Evolutionary conservation across 2,797 vertebrate species (phyloP).

Genomic region (Cottoperca gobio): DNA sequence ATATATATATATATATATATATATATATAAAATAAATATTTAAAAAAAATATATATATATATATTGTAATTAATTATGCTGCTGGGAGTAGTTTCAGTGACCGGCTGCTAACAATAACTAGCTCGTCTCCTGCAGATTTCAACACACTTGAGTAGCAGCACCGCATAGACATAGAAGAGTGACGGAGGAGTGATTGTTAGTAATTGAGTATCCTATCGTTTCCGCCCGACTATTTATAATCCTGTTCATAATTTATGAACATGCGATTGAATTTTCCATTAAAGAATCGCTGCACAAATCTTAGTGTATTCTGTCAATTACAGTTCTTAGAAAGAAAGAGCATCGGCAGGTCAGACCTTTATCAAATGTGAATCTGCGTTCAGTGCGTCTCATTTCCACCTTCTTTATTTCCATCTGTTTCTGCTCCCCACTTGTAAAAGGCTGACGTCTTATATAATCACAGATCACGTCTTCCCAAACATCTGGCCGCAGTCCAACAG

Average conservation of each 20-base stretch:
- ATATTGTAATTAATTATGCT: too few relatives aligned
- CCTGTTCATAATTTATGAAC: neutral
- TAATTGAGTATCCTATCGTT: too few relatives aligned
- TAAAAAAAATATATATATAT: too few relatives aligned
- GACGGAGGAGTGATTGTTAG: neutral
- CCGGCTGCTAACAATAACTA: neutral
- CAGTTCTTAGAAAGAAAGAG: neutral
- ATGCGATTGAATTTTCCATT: neutral
- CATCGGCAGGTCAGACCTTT: too few relatives aligned
- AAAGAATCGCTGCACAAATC: neutral
- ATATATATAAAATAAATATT: too few relatives aligned
- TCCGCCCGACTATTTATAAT: too few relatives aligned
- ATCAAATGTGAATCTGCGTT: too few relatives aligned
- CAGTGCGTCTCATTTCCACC: neutral
- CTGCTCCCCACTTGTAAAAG: slow-evolving; percentile 29
- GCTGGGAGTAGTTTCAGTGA: neutral
- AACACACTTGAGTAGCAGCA: too few relatives aligned
- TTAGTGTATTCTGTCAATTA: neutral
- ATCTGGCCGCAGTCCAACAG: slow-evolving; percentile 29
- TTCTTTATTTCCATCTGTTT: slow-evolving; percentile 41
- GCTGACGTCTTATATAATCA: slow-evolving; percentile 38
- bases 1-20: too few relatives aligned
- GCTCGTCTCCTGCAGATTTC: neutral
- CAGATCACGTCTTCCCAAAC: slow-evolving; percentile 30
- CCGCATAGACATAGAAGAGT: too few relatives aligned